These are phyloP conservation scores for Neria commutata DNA, from an alignment of 2,888 invertebrate genomes.

Conservation along the genomic window DNA sequence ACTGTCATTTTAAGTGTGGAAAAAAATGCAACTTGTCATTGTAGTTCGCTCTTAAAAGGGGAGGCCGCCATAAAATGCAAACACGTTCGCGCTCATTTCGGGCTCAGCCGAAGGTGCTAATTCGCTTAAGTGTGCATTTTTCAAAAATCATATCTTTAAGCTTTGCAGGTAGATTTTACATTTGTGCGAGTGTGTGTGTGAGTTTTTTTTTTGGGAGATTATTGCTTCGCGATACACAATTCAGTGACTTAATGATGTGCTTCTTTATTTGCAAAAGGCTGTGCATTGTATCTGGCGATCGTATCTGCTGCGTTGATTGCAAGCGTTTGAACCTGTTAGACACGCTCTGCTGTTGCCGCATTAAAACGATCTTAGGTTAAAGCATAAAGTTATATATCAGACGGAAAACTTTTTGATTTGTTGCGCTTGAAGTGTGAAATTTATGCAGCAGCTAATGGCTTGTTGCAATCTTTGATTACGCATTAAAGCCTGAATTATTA, in stretches of 20 bases:
- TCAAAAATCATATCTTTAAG: too few relatives aligned
- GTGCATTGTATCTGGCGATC: too few relatives aligned
- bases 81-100: too few relatives aligned
- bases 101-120: too few relatives aligned
- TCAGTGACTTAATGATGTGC: constrained; percentile 6
- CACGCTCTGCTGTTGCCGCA: constrained; percentile 11
- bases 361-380: not conserved
- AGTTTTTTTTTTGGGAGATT: not conserved
- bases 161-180: too few relatives aligned
- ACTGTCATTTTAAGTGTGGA: too few relatives aligned
- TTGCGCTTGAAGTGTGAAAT: constrained; percentile 14
- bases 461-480: not conserved
- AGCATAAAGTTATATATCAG: not conserved
- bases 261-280: not conserved
- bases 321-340: constrained; percentile 10
- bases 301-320: not conserved
- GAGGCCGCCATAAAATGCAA: too few relatives aligned
- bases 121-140: too few relatives aligned
- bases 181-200: not conserved
- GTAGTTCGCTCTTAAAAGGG: too few relatives aligned
- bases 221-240: not conserved
- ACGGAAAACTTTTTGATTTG: constrained; percentile 8
- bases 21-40: too few relatives aligned
- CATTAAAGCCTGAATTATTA: not conserved
- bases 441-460: not conserved